Evolutionary conservation across 2,888 invertebrate genomes (phyloP).

Genomic region (Drosophila vallismaia): DNA sequence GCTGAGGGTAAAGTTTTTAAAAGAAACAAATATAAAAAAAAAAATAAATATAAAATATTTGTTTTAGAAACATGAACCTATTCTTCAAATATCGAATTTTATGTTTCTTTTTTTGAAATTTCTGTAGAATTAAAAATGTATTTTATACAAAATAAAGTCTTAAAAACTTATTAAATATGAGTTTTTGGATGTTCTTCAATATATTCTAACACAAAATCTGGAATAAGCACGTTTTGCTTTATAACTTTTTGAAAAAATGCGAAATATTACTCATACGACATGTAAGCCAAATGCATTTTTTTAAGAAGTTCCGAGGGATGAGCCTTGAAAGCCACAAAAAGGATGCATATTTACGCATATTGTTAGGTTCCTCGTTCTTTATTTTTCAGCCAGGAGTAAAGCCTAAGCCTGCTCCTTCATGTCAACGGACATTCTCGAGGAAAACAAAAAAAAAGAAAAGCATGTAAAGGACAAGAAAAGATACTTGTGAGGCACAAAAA

Average conservation of each 20-base stretch:
- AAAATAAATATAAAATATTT: no score
- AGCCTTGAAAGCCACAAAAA: neutral
- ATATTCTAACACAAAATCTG: no score
- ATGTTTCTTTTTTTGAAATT: no score
- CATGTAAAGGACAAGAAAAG: slow-evolving; percentile 2
- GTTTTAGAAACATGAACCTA: no score
- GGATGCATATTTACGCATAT: slow-evolving; percentile 2
- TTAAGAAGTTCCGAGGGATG: neutral
- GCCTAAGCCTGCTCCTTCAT: slow-evolving; percentile 1
- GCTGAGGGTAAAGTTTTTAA: no score
- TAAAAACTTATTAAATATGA: no score
- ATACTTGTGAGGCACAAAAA: slow-evolving; percentile 2
- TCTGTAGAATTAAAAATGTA: no score
- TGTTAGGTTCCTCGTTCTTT: neutral
- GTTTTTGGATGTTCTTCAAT: no score
- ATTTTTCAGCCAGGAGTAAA: neutral
- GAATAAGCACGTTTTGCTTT: neutral
- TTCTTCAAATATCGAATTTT: no score
- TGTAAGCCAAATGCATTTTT: slow-evolving; percentile 2
- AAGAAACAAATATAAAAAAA: no score
- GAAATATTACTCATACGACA: neutral
- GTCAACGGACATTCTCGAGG: slow-evolving; percentile 1
- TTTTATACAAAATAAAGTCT: no score
- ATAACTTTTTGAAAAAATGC: no score
- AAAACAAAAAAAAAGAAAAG: neutral